Conservation (phyloP, 2,797 vertebrate genomes). For the Leptatherina wallacei region DNA sequence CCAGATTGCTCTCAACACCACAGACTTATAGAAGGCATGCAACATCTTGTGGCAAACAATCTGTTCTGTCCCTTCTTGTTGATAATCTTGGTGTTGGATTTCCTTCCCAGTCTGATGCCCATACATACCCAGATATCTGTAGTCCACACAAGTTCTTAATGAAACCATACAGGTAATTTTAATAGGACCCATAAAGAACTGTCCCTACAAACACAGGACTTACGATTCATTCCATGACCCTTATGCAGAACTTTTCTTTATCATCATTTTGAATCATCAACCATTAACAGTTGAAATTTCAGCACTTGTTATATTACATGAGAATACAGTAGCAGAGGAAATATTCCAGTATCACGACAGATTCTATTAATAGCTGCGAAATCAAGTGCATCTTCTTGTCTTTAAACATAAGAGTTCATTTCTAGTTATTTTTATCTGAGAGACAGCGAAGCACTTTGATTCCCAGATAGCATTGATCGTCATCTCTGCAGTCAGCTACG, state of each 20-base stretch:
- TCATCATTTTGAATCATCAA: not conserved
- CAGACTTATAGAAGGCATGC: not conserved
- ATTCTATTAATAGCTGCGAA: not conserved
- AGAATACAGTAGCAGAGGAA: not conserved
- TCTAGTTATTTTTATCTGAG: not conserved
- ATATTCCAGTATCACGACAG: too few relatives aligned
- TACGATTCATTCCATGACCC: not conserved
- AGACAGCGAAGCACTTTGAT: not conserved
- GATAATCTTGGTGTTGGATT: not conserved
- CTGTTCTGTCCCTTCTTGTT: not conserved
- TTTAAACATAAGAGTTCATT: not conserved
- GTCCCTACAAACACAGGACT: not conserved
- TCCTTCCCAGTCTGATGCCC: not conserved
- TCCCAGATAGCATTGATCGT: constrained; percentile 1
- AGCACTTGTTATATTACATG: not conserved
- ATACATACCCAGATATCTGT: not conserved
- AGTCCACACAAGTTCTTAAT: not conserved
- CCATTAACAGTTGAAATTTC: not conserved
- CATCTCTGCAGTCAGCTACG: not conserved
- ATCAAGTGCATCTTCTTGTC: not conserved
- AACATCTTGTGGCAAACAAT: not conserved
- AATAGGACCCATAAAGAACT: not conserved
- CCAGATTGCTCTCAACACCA: not conserved
- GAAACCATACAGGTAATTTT: not conserved
- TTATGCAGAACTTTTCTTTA: not conserved